A percentile compares a stretch with the other conserved stretches of the same genome.
Evolutionary conservation across 2,113 vertebrate species (phyloP).

Genomic region (Chlorodrepanis virens): DNA sequence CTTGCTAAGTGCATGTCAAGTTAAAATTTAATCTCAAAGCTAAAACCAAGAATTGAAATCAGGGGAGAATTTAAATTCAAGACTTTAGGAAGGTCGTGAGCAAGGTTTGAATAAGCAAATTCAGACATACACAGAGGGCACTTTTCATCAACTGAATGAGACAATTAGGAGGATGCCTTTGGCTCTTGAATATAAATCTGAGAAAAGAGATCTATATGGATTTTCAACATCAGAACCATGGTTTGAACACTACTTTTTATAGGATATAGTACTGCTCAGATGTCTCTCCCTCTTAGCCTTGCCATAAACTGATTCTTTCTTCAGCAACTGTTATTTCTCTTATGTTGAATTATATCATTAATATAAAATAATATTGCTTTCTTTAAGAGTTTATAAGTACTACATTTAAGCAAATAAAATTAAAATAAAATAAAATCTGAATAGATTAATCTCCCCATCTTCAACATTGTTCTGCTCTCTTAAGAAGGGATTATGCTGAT

Average conservation of each 20-base stretch:
- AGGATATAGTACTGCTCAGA: not conserved
- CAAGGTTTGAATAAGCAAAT: conserved; percentile 26
- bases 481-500: not conserved
- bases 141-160: conserved; percentile 15
- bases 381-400: not conserved
- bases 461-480: not conserved
- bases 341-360: not conserved
- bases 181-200: not conserved
- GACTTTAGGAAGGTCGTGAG: not conserved
- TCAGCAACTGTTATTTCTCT: not conserved
- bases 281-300: not conserved
- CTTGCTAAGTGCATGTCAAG: not conserved
- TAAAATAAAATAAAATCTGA: no score
- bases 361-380: not conserved
- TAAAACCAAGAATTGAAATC: conserved; percentile 22
- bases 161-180: not conserved
- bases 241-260: not conserved
- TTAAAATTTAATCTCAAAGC: not conserved
- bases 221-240: not conserved
- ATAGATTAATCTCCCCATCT: not conserved
- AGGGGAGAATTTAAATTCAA: conserved; percentile 7
- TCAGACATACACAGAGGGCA: not conserved
- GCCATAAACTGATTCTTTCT: not conserved
- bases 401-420: not conserved
- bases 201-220: not conserved